Base-by-base conservation (phyloP, 2,113 vertebrate genomes). In the Amazona guildingii region DNA sequence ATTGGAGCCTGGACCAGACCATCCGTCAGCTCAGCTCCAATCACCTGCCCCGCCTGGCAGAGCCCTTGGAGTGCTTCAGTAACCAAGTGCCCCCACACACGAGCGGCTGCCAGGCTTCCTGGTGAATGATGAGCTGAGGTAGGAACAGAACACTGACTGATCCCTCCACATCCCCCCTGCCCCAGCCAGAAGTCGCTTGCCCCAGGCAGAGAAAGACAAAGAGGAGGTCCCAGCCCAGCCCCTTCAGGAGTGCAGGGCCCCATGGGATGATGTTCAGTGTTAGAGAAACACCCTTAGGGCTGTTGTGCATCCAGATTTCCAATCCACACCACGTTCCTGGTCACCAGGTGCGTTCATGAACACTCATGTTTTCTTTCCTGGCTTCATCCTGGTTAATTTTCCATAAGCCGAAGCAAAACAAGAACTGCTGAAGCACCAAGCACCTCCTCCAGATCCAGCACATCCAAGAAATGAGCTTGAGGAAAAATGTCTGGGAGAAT, bases 211-310 rank as follows among this genome's bases (percentile, higher is more conserved):
- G 63, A 18, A 37, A 52, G 28, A 27, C 11, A 14, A 20, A 46
- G 66, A 61, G 35, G 11, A 46, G 41, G 10, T 28, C 55, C 21
- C 49, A 9, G 2, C 20, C 48, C 23, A 15, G n/a, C 13, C 27
- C 6, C 1, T 9, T 23, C 1, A 0, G 35, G 48, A 48, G 37
- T 3, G 0, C 2, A 29, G 33, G 46, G 35, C 35, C 57, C 57
- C 69, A 18, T 46, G 14, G 0, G 17, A 33, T 2, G 33, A 23
- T 3, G 12, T 3, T 41, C 44, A 5, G 31, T 59, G 57, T 35
- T 35, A 59, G 8, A 59, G 33, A 59, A 59, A 59, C 33, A 35
- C 33, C 57, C 21, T 35, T 10, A 24, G 20, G 57, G 21, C 33
- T 35, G 33, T 35, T 24, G 6, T 59, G 21, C 57, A 35, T 35